phyloP scores from a whole-genome alignment of 2,113 vertebrate genomes.

The Pyrgilauda ruficollis region DNA sequence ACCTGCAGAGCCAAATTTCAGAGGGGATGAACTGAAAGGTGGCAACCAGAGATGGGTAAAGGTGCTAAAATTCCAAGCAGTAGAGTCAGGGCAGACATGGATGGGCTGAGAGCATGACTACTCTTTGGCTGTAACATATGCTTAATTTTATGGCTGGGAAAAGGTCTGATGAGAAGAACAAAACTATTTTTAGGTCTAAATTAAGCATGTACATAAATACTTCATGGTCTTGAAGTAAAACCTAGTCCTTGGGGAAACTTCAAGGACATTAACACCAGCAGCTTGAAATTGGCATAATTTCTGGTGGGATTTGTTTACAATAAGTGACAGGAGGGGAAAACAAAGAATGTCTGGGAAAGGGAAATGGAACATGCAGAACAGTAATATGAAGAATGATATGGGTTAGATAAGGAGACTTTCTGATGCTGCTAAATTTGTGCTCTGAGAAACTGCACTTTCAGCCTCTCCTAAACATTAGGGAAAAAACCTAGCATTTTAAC shows the following conservation, averaged over 20 bases:
- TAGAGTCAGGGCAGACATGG: not conserved
- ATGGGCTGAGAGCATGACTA: not conserved
- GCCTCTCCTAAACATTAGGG: not conserved
- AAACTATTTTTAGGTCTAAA: not conserved
- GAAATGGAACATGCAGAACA: not conserved
- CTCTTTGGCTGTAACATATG: fast-evolving
- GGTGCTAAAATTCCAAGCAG: not conserved
- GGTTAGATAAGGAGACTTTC: not conserved
- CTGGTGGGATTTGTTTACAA: not conserved
- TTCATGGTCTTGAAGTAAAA: not conserved
- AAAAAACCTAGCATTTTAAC: not conserved
- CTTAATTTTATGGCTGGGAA: not conserved
- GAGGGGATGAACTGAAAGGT: not conserved
- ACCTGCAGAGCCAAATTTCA: not conserved
- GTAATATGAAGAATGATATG: fast-evolving
- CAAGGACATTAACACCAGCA: not conserved
- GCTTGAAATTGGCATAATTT: not conserved
- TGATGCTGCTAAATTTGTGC: not conserved
- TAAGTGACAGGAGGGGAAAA: not conserved
- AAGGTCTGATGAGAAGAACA: not conserved
- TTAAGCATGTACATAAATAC: not conserved
- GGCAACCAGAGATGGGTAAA: not conserved
- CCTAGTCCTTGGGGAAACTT: not conserved
- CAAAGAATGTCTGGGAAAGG: not conserved
- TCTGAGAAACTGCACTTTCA: not conserved